phyloP scores from a whole-genome alignment of 2,888 invertebrate species.

The Campaea margaritaria region DNA sequence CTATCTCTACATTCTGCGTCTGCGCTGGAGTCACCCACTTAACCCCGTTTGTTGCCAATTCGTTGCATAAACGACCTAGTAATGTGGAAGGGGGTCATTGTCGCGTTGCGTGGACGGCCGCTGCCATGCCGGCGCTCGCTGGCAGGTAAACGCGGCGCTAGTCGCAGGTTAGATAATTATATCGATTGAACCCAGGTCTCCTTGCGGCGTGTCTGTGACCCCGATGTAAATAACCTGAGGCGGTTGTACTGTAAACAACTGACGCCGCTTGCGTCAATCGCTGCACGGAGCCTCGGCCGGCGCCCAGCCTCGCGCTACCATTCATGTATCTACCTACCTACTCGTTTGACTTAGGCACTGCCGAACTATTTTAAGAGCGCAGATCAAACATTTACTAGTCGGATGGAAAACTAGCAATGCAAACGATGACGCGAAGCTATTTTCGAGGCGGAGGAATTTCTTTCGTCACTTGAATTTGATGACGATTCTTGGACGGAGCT shows the following conservation, averaged over 20 bases:
- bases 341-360: conserved; percentile 55
- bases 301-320: conserved; percentile 51
- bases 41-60: conserved; percentile 66
- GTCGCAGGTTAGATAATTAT: conserved; percentile 76
- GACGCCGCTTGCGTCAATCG: conserved; percentile 80
- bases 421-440: conserved; percentile 47
- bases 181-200: conserved; percentile 78
- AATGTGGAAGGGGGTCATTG: conserved; percentile 80
- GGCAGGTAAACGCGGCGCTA: conserved; percentile 56
- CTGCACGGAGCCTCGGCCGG: conserved; percentile 44
- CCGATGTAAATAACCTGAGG: conserved; percentile 84
- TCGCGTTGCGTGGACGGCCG: conserved; percentile 66
- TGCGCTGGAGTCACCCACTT: conserved; percentile 70
- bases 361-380: conserved; percentile 59
- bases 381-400: conserved; percentile 51
- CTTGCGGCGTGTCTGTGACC: conserved; percentile 83
- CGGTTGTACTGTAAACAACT: conserved; percentile 80
- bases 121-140: conserved; percentile 10
- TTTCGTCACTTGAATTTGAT: conserved; percentile 38
- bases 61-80: conserved; percentile 82
- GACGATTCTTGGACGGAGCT: conserved; percentile 17
- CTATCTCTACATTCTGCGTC: conserved; percentile 63
- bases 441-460: conserved; percentile 39
- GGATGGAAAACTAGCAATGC: conserved; percentile 51
- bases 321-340: conserved; percentile 50